Evolutionary conservation across 2,113 vertebrate genomes (phyloP).

Genomic region (Tenebrosternarchus preto): DNA sequence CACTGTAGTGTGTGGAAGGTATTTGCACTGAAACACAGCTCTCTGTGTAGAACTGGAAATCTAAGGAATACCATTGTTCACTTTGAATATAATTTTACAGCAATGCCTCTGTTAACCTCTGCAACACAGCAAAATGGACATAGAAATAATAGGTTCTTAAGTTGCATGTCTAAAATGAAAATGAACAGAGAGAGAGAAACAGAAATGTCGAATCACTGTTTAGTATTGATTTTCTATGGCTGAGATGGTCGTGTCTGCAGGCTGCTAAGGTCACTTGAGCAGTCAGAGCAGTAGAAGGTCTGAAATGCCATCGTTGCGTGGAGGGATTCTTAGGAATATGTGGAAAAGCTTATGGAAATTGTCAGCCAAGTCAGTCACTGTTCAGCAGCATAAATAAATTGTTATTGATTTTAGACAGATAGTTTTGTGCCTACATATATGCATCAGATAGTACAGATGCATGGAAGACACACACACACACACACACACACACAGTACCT

Average conservation of each 20-base stretch:
- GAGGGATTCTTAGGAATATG: not conserved
- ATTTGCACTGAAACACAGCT: too few species aligned
- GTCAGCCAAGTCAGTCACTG: not conserved
- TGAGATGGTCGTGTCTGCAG: not conserved
- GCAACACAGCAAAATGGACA: too few species aligned
- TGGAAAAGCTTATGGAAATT: not conserved
- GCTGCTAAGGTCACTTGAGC: not conserved
- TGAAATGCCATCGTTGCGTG: not conserved
- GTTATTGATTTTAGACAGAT: too few species aligned
- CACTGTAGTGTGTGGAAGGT: too few species aligned
- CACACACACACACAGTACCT: slow-evolving; percentile 70
- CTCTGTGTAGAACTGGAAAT: too few species aligned
- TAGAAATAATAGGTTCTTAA: too few species aligned
- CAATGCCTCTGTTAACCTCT: too few species aligned
- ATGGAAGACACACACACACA: not conserved
- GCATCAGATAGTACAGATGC: too few species aligned
- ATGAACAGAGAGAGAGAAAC: not conserved
- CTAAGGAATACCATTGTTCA: too few species aligned
- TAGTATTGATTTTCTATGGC: not conserved
- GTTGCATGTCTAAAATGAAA: not conserved
- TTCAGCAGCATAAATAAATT: not conserved
- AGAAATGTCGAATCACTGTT: not conserved
- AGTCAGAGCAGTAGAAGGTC: not conserved
- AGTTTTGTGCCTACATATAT: too few species aligned
- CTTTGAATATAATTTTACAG: too few species aligned